phyloP scores from a whole-genome alignment of 2,113 vertebrate species.

The Tyrannus savana region DNA sequence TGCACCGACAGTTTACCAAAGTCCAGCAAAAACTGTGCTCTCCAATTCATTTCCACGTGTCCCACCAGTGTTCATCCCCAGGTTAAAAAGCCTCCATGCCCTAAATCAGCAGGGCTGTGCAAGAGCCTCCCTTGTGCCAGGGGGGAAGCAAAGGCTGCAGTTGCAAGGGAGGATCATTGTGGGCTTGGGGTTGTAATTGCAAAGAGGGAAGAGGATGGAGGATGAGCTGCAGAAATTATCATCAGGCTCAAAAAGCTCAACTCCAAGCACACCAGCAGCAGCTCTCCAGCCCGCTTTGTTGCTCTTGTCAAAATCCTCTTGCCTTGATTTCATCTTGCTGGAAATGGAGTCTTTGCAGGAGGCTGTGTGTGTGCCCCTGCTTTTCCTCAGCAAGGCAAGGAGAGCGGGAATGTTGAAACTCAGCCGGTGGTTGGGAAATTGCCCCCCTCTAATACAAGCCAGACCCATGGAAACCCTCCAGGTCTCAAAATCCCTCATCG shows the following conservation, averaged over 20 bases:
- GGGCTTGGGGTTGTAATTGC: neutral
- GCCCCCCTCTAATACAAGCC: slow-evolving; percentile 42
- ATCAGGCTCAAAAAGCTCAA: neutral
- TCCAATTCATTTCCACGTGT: neutral
- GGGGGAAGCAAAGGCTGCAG: neutral
- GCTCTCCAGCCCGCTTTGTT: neutral
- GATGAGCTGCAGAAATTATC: neutral
- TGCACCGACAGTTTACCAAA: neutral
- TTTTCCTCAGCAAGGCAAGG: slow-evolving; percentile 44
- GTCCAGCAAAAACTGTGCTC: neutral
- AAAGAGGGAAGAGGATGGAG: neutral
- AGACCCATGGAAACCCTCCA: slow-evolving; percentile 51
- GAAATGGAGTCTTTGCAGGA: neutral
- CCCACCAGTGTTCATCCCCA: neutral
- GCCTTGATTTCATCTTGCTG: neutral
- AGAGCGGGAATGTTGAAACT: slow-evolving; percentile 11
- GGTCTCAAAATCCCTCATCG: slow-evolving; percentile 15
- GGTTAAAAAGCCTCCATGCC: neutral
- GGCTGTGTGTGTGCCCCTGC: neutral
- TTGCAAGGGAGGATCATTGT: neutral
- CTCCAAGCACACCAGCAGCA: neutral
- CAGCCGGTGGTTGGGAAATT: neutral
- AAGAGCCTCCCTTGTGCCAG: neutral
- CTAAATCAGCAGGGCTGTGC: neutral
- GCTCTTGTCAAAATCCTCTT: neutral